These are phyloP conservation scores for Ischnus inquisitorius DNA, from an alignment of 2,888 invertebrate species.

Conservation along the genomic window DNA sequence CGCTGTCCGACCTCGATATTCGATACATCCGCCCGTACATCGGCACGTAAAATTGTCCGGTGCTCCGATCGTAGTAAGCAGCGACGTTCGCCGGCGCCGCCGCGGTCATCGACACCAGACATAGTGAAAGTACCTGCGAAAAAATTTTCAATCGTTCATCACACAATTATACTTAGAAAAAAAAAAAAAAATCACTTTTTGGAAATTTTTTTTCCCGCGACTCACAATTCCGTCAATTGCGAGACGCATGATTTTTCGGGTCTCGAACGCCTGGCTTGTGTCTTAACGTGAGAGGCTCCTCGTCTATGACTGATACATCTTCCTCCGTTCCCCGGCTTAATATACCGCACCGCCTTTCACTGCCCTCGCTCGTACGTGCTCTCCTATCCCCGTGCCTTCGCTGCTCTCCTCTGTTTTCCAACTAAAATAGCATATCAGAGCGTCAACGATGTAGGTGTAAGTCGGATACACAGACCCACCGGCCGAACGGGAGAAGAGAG, in stretches of 20 bases:
- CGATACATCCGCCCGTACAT: conserved; percentile 67
- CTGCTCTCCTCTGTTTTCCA: conserved; percentile 72
- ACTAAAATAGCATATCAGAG: conserved; percentile 44
- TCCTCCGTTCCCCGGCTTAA: conserved; percentile 82
- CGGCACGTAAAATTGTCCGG: conserved; percentile 74
- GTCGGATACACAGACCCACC: background rate
- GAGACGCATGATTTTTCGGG: conserved; percentile 67
- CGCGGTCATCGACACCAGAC: conserved; percentile 76
- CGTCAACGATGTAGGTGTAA: background rate
- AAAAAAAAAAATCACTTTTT: conserved; percentile 43
- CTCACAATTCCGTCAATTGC: conserved; percentile 80
- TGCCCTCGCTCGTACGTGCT: conserved; percentile 73
- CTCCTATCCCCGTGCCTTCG: conserved; percentile 57
- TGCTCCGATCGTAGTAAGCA: conserved; percentile 68
- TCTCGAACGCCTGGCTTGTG: conserved; percentile 62
- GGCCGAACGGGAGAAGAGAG: conserved; percentile 7
- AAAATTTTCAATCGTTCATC: conserved; percentile 6
- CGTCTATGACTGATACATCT: conserved; percentile 83
- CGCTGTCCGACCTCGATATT: conserved; percentile 81
- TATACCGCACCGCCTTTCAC: conserved; percentile 84
- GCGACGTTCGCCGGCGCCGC: conserved; percentile 78
- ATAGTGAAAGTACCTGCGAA: conserved; percentile 76
- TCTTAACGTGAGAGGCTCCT: conserved; percentile 73
- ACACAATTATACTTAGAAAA: background rate
- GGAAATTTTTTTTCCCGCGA: conserved; percentile 65